Evolutionary conservation across 2,797 vertebrate species (phyloP).

Genomic region (Babyrousa celebensis): DNA sequence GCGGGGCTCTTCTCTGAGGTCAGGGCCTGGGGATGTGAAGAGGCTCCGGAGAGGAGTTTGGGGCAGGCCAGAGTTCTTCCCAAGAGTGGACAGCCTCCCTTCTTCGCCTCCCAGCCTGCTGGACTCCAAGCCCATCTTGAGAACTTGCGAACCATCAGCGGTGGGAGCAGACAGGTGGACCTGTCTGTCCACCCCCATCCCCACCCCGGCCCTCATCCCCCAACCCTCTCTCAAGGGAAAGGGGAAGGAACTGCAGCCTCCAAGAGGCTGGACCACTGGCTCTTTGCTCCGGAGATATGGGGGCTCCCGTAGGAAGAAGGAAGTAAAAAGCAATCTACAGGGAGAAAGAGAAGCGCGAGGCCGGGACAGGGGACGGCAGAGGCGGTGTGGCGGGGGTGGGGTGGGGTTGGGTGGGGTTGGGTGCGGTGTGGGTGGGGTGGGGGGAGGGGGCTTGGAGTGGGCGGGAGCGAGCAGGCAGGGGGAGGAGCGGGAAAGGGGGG

Average conservation of each 20-base stretch:
- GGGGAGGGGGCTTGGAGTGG: neutral
- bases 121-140: neutral
- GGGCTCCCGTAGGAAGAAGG: neutral
- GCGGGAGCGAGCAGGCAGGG: neutral
- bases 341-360: neutral
- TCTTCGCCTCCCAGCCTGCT: neutral
- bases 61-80: neutral
- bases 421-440: neutral
- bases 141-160: neutral
- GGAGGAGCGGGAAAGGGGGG: neutral
- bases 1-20: fast-evolving
- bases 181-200: neutral
- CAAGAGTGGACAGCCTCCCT: neutral
- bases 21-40: neutral
- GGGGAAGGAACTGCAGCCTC: neutral
- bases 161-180: no score
- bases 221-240: neutral
- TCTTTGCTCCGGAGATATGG: neutral
- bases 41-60: neutral
- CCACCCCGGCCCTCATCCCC: no score
- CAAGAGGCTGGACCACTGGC: neutral
- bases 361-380: neutral
- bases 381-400: neutral
- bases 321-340: neutral
- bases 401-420: neutral